Evolutionary conservation across 2,888 invertebrate genomes (phyloP).

Genomic region (Tinea pellionella): DNA sequence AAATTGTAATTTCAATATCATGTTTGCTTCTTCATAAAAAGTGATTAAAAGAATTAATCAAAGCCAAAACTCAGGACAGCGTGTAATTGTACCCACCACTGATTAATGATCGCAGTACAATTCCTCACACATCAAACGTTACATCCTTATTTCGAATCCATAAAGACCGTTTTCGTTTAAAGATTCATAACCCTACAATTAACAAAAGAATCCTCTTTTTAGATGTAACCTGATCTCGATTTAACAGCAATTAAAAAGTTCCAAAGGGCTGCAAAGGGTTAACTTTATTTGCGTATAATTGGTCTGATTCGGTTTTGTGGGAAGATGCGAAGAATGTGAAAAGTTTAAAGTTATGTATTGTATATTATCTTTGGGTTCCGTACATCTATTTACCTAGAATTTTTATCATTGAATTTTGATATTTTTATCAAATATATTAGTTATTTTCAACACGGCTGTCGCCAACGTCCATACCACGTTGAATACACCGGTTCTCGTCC

Average conservation of each 20-base stretch:
- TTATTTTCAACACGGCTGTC: not conserved
- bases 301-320: constrained; percentile 30
- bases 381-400: not conserved
- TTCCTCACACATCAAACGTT: not conserved
- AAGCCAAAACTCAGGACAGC: constrained; percentile 6
- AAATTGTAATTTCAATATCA: too few species aligned
- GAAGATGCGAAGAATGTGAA: constrained; percentile 16
- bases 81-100: constrained; percentile 16
- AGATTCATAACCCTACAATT: not conserved
- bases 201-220: not conserved
- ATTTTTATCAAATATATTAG: too few species aligned
- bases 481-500: constrained; percentile 32
- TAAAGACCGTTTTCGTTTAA: not conserved
- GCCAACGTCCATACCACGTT: constrained; percentile 36
- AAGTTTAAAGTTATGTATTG: not conserved
- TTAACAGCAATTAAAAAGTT: constrained; percentile 68
- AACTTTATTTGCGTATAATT: constrained; percentile 58
- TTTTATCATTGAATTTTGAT: not conserved
- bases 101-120: constrained; percentile 4
- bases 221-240: constrained; percentile 41
- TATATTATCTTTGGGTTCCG: not conserved
- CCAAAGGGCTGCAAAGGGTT: constrained; percentile 38
- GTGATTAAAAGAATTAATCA: not conserved
- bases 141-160: not conserved
- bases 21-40: not conserved